phyloP scores from a whole-genome alignment of 2,113 vertebrate species.

The Benitochromis conjunctus region DNA sequence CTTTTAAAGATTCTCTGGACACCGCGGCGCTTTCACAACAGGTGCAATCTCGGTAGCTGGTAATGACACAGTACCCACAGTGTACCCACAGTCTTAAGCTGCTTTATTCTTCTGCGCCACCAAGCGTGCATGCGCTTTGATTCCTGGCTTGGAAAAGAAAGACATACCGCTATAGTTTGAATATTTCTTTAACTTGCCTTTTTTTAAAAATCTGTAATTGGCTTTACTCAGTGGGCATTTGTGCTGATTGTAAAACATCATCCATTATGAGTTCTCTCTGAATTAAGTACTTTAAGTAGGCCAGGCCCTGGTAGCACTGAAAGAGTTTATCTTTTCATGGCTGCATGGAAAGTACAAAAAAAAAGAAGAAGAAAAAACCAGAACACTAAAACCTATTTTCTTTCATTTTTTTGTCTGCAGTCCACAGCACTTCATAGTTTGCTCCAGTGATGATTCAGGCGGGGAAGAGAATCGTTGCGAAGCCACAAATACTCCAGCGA shows the following conservation, averaged over 20 bases:
- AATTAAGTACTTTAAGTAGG: constrained; percentile 30
- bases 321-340: constrained; percentile 25
- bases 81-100: not conserved
- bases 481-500: constrained; percentile 33
- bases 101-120: not conserved
- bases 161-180: not conserved
- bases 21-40: constrained; percentile 10
- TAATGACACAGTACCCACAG: constrained; percentile 9
- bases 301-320: not conserved
- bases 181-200: not conserved
- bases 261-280: constrained; percentile 9
- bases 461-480: constrained; percentile 20
- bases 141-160: not conserved
- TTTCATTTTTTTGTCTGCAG: not conserved
- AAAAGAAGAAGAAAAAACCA: not conserved
- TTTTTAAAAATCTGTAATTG: constrained; percentile 1
- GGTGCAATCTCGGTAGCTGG: constrained; percentile 11
- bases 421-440: constrained; percentile 10
- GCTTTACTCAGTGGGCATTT: constrained; percentile 4
- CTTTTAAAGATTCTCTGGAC: constrained; percentile 6
- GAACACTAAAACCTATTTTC: not conserved
- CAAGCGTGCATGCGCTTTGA: not conserved
- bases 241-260: constrained; percentile 17
- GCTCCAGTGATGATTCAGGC: constrained; percentile 9
- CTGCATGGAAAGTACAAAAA: constrained; percentile 10